A percentile compares a stretch with the other conserved stretches of the same genome.
Conservation (phyloP, 2,888 invertebrate genomes). For the Halocaridina rubra region DNA sequence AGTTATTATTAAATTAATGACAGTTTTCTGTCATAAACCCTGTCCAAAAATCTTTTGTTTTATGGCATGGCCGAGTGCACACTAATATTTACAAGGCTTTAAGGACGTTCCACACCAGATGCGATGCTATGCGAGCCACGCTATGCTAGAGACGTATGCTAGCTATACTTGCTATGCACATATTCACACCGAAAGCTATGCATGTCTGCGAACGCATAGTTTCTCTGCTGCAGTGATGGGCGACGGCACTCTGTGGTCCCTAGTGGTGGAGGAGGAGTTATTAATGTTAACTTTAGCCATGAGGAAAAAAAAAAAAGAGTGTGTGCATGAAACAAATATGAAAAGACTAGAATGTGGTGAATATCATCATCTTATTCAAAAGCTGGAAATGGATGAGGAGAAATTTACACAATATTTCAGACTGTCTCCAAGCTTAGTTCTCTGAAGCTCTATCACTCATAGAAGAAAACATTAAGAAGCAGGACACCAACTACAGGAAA, state of each 20-base stretch:
- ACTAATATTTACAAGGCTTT: too few species aligned
- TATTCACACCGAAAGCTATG: not conserved
- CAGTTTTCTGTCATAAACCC: too few species aligned
- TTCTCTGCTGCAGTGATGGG: not conserved
- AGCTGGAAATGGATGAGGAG: too few species aligned
- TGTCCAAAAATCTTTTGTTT: too few species aligned
- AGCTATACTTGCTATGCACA: too few species aligned
- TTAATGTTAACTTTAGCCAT: not conserved
- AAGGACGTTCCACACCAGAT: too few species aligned
- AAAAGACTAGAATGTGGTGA: not conserved
- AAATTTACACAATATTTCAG: not conserved
- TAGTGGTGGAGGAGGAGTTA: not conserved
- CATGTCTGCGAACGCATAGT: not conserved
- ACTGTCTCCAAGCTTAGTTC: not conserved
- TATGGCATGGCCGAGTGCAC: too few species aligned
- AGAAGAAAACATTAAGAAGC: not conserved
- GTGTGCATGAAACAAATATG: not conserved
- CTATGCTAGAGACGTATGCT: too few species aligned
- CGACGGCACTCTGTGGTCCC: not conserved
- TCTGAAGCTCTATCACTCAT: too few species aligned
- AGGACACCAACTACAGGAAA: not conserved
- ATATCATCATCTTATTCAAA: not conserved
- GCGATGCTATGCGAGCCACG: too few species aligned
- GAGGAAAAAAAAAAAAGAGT: not conserved
- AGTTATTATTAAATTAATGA: too few species aligned